A percentile compares a stretch with the other conserved stretches of the same genome.
Evolutionary conservation across 2,797 vertebrate genomes (phyloP).

Genomic region (Acanthornis magna): DNA sequence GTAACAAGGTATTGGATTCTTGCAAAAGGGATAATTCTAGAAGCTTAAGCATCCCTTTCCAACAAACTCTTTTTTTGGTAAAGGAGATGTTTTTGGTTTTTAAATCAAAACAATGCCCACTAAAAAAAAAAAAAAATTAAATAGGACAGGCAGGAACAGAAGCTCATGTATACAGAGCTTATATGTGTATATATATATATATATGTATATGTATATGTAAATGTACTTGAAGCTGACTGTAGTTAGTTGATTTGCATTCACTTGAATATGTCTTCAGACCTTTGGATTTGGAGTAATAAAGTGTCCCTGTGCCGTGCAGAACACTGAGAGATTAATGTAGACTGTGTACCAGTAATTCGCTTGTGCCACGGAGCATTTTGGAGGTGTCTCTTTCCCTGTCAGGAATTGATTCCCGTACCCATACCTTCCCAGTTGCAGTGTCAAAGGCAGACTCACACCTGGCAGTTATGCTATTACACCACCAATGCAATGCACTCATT

Average conservation of each 20-base stretch:
- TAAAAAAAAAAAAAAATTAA: background rate
- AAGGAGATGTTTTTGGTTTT: background rate
- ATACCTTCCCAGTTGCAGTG: background rate
- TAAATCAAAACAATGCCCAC: rapidly evolving
- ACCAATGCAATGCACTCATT: background rate
- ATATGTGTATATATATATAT: too few relatives aligned
- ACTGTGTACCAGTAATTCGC: background rate
- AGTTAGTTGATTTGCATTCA: background rate
- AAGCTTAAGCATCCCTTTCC: background rate
- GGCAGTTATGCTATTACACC: background rate
- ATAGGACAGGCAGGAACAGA: background rate
- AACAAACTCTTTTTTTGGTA: background rate
- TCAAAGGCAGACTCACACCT: conserved; percentile 28
- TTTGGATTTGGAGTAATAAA: background rate
- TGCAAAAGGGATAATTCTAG: background rate
- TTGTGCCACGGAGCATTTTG: background rate
- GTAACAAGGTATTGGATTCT: background rate
- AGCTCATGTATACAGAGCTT: background rate
- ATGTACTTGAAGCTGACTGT: background rate
- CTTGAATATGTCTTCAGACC: background rate
- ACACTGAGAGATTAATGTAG: background rate
- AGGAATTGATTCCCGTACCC: conserved; percentile 55
- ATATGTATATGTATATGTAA: background rate
- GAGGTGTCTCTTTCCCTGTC: conserved; percentile 26
- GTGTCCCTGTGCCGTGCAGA: background rate